These are phyloP conservation scores for Coregonus clupeaformis DNA, from an alignment of 2,113 vertebrate species.

Conservation along the genomic window DNA sequence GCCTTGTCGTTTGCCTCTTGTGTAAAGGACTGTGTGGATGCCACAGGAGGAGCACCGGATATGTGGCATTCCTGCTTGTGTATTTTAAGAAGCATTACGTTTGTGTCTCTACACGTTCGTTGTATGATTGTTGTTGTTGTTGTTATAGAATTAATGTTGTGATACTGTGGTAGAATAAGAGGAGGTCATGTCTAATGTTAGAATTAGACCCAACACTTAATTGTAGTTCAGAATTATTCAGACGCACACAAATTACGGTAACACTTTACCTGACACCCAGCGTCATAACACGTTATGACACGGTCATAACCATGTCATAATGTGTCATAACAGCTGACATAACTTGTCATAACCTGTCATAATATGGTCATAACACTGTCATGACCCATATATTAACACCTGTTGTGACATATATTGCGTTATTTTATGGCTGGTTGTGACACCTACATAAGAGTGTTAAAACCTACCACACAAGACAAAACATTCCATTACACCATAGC, in stretches of 20 bases:
- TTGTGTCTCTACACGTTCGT: neutral
- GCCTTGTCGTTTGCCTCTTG: slow-evolving; percentile 20
- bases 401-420: no score
- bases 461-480: no score
- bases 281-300: no score
- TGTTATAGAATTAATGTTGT: neutral
- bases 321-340: no score
- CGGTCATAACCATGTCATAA: no score
- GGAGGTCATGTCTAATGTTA: slow-evolving; percentile 24
- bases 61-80: neutral
- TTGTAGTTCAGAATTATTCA: neutral
- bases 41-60: neutral
- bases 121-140: slow-evolving; percentile 6
- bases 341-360: no score
- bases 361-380: no score
- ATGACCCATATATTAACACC: no score
- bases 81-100: neutral
- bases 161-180: neutral
- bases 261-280: no score
- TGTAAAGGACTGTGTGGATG: slow-evolving; percentile 10
- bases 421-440: no score
- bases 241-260: no score
- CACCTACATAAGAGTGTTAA: no score
- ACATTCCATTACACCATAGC: neutral
- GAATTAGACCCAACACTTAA: slow-evolving; percentile 13